Conservation (phyloP, 2,797 vertebrate genomes). For the Tenualosa ilisha region DNA sequence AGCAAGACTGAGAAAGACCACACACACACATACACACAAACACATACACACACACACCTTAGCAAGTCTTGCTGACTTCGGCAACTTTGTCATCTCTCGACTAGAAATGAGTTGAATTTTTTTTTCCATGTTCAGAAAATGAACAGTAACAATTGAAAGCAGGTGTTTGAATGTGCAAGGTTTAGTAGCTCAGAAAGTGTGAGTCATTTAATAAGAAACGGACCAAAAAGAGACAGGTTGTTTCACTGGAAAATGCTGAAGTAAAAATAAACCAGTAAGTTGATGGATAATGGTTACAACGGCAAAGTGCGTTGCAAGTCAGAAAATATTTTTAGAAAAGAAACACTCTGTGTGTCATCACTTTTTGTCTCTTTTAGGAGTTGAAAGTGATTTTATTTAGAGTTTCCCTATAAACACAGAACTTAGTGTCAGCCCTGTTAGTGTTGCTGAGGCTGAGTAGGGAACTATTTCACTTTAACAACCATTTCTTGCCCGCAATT, state of each 20-base stretch:
- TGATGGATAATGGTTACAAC: slow-evolving; percentile 11
- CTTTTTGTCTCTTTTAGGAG: neutral
- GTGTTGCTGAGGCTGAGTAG: neutral
- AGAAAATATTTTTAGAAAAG: neutral
- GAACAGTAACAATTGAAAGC: neutral
- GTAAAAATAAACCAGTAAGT: neutral
- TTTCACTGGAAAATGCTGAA: neutral
- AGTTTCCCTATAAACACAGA: neutral
- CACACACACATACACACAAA: neutral
- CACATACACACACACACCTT: neutral
- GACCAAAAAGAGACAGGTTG: neutral
- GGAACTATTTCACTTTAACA: neutral
- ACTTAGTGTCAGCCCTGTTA: neutral
- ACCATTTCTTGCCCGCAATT: neutral
- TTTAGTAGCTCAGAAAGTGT: neutral
- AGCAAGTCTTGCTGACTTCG: too few species aligned
- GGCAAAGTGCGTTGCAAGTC: neutral
- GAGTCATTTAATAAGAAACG: neutral
- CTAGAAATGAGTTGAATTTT: neutral
- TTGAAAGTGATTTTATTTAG: neutral
- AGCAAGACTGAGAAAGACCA: neutral
- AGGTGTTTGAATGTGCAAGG: neutral
- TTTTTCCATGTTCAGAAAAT: neutral
- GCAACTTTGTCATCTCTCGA: neutral
- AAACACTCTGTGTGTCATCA: neutral